A percentile compares a stretch with the other conserved stretches of the same genome.
These are phyloP conservation scores for Phaonia tiefii DNA, from an alignment of 2,888 invertebrate genomes.

Conservation along the genomic window DNA sequence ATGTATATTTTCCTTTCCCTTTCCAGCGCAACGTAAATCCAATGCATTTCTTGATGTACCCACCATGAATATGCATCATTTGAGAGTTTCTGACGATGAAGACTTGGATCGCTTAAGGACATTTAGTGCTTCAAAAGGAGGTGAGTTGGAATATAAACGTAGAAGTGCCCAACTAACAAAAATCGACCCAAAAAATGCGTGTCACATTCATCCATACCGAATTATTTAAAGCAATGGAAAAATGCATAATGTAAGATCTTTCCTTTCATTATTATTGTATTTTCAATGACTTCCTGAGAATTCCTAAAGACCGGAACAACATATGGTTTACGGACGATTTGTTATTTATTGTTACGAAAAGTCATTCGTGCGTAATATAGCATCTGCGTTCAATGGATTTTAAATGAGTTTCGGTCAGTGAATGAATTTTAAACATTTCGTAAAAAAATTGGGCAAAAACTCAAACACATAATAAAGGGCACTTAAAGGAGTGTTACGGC, in stretches of 20 bases:
- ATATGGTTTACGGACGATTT: background rate
- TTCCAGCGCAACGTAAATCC: slow-evolving; percentile 83
- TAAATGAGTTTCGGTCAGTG: too few relatives aligned
- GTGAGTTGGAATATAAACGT: too few relatives aligned
- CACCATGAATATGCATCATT: slow-evolving; percentile 79
- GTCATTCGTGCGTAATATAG: background rate
- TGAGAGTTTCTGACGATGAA: slow-evolving; percentile 84
- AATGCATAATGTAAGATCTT: too few relatives aligned
- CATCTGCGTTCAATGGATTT: background rate
- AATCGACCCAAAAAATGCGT: background rate
- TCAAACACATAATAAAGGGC: too few relatives aligned
- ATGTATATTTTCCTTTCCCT: background rate
- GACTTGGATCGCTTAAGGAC: slow-evolving; percentile 94
- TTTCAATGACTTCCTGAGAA: background rate
- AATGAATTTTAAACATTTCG: too few relatives aligned
- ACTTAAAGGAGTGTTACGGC: too few relatives aligned
- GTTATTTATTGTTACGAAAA: background rate
- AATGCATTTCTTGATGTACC: slow-evolving; percentile 87
- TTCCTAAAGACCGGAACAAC: too few relatives aligned
- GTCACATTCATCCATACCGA: too few relatives aligned
- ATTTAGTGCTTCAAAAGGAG: slow-evolving; percentile 96
- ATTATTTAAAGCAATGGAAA: too few relatives aligned
- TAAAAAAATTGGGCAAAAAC: too few relatives aligned
- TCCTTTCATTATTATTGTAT: too few relatives aligned
- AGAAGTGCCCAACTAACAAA: slow-evolving; percentile 70